Percentiles rank a stretch among this genome's conserved stretches.
Evolutionary conservation across 2,888 invertebrate species (phyloP).

Genomic region (Drosophila trichaetosa): DNA sequence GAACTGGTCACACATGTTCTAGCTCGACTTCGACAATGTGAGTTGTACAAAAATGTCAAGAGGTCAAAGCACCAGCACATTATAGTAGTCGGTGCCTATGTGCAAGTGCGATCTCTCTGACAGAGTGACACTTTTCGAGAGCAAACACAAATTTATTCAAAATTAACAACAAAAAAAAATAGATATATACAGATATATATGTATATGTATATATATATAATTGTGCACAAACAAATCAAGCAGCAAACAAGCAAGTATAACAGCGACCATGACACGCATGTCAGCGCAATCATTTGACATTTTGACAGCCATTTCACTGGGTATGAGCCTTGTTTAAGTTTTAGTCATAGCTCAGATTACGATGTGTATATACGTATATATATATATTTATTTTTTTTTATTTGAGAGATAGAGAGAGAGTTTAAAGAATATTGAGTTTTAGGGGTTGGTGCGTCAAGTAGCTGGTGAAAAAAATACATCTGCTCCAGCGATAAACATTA

Average conservation of each 20-base stretch:
- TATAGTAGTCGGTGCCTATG: constrained; percentile 20
- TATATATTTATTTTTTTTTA: neutral
- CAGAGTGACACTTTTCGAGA: constrained; percentile 61
- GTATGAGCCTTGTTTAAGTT: constrained; percentile 49
- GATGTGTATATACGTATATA: constrained; percentile 17
- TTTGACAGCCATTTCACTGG: constrained; percentile 62
- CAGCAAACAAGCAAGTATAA: constrained; percentile 33
- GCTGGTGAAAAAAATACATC: constrained; percentile 20
- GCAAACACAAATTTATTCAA: constrained; percentile 39
- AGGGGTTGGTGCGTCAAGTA: constrained; percentile 33
- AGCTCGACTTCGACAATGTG: constrained; percentile 37
- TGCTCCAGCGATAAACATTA: constrained; percentile 13
- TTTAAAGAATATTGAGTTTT: constrained; percentile 27
- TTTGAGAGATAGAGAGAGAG: neutral
- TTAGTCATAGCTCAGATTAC: constrained; percentile 57
- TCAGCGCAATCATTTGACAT: constrained; percentile 77
- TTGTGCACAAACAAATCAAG: constrained; percentile 42
- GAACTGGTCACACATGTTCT: constrained; percentile 75
- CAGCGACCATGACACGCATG: constrained; percentile 51
- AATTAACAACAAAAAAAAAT: constrained; percentile 6
- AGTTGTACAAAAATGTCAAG: constrained; percentile 59
- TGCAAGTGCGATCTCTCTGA: constrained; percentile 34
- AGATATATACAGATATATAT: neutral
- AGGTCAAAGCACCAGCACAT: constrained; percentile 59
- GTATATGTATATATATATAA: neutral